Conservation (phyloP, 2,888 invertebrate species). For the Diarsia dahlii region DNA sequence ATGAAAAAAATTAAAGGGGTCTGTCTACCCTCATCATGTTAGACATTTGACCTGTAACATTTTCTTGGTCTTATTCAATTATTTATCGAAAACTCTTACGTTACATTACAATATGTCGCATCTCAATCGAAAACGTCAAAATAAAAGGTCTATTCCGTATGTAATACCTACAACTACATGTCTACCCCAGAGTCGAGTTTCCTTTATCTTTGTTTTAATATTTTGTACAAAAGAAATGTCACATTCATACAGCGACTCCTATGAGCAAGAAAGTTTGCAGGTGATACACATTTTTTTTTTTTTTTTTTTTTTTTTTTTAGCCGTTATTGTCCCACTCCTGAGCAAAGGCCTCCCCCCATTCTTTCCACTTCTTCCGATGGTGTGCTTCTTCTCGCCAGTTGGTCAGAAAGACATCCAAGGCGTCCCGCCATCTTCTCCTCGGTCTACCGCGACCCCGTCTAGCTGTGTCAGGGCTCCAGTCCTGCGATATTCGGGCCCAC, state of each 20-base stretch:
- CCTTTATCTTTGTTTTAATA: slow-evolving; percentile 13
- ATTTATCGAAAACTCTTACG: not conserved
- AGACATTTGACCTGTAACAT: not conserved
- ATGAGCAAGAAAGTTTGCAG: not conserved
- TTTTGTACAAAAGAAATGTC: slow-evolving; percentile 17
- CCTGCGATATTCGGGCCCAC: no score
- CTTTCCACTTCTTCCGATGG: no score
- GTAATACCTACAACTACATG: not conserved
- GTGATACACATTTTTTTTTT: no score
- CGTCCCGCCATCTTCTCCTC: no score
- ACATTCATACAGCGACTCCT: not conserved
- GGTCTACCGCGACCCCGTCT: no score
- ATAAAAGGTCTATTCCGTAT: not conserved
- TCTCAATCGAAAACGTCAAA: not conserved
- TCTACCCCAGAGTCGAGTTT: not conserved
- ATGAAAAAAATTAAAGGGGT: not conserved
- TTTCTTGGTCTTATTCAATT: not conserved
- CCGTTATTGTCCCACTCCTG: no score
- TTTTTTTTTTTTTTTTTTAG: no score
- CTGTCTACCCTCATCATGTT: slow-evolving; percentile 8
- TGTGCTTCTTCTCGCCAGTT: no score
- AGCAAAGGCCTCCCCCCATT: no score
- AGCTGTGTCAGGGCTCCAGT: no score
- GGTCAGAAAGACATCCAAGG: no score
- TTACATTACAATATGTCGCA: not conserved